Evolutionary conservation across 1,140 invertebrate species (phyloP), one percentile per base, ranked within the genome.

Genomic region (Heterodera schachtii): DNA sequence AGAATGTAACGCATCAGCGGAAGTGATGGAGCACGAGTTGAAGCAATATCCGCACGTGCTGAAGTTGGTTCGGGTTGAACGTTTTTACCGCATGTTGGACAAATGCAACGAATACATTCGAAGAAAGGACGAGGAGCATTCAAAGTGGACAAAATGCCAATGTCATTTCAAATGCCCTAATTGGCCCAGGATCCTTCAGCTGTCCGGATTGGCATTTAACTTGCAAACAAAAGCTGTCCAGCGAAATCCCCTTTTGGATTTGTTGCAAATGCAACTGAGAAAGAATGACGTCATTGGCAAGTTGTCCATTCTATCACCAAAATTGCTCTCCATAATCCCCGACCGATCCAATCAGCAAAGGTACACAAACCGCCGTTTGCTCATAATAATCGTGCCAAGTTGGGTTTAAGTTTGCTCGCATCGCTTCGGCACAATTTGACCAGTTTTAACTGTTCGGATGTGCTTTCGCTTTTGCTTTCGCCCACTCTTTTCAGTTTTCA

Each of bases 401-500:
- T 16, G 57, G 13, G 0, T 64, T 64, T 64, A 13, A 64, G 57
- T 64, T 19, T 64, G 57, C 16, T 19, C 57, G 5, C 21, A 44
- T 19, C 44, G n/a, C 11, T 64, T 19, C 57, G 16, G 19, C 57
- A 19, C 16, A 64, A 64, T 64, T 3, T 19, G 57, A 64, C 31
- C 57, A 21, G 41, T 31, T 41, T 71, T 6, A 44, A 31, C 73
- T 13, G 4, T 19, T 21, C 44, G 31, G 43, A 13, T n/a, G 8
- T 46, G 11, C 31, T 43, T 60, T 49, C 66, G 9, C 31, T 67
- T 19, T 83, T 82, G 52, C 46, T 84, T 60, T 83, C 82, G 8
- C 82, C 82, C 19, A 78, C 80, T 7, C 47, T 83, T 41, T 47
- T 83, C n/a, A 84, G 83, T 3, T 83, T 83, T n/a, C 82, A 83